A percentile compares a stretch with the other conserved stretches of the same genome.
Evolutionary conservation across 2,113 vertebrate genomes (phyloP).

Genomic region (Oryzias melastigma): DNA sequence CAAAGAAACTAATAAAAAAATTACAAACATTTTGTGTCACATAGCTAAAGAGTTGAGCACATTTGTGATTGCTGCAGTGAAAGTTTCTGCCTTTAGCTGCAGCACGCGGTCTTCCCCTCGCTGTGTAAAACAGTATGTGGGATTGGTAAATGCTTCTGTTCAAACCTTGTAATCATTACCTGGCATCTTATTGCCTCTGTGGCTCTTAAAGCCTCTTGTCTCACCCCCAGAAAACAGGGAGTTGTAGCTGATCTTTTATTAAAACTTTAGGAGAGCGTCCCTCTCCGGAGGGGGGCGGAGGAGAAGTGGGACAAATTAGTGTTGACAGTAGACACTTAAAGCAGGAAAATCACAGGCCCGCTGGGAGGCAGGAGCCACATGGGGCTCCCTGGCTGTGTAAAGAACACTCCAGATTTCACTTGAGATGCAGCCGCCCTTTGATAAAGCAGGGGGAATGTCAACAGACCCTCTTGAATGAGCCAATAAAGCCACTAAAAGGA

Average conservation of each 20-base stretch:
- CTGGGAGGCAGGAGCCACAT: constrained; percentile 79
- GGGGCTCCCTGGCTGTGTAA: constrained; percentile 79
- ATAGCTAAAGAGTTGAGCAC: constrained; percentile 1
- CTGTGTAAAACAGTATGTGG: constrained; percentile 73
- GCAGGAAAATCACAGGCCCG: constrained; percentile 83
- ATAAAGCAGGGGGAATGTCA: constrained; percentile 81
- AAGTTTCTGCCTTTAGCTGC: constrained; percentile 33
- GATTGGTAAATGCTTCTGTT: constrained; percentile 73
- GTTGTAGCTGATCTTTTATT: constrained; percentile 82
- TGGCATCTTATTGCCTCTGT: constrained; percentile 78
- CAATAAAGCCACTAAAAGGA: constrained; percentile 82
- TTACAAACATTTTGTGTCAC: not conserved
- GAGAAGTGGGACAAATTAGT: constrained; percentile 84
- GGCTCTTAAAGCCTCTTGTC: constrained; percentile 68
- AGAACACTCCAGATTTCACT: constrained; percentile 82
- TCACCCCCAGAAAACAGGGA: constrained; percentile 72
- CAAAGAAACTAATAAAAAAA: not conserved
- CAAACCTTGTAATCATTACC: constrained; percentile 80
- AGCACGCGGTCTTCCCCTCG: constrained; percentile 29
- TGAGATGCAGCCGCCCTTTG: constrained; percentile 81
- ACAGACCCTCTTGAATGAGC: constrained; percentile 81
- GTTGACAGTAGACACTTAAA: constrained; percentile 87
- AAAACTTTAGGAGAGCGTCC: constrained; percentile 80
- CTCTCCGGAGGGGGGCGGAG: constrained; percentile 69
- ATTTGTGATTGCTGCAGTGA: constrained; percentile 23